Conservation (phyloP, 2,888 invertebrate species). For the Metopia argyrocephala region DNA sequence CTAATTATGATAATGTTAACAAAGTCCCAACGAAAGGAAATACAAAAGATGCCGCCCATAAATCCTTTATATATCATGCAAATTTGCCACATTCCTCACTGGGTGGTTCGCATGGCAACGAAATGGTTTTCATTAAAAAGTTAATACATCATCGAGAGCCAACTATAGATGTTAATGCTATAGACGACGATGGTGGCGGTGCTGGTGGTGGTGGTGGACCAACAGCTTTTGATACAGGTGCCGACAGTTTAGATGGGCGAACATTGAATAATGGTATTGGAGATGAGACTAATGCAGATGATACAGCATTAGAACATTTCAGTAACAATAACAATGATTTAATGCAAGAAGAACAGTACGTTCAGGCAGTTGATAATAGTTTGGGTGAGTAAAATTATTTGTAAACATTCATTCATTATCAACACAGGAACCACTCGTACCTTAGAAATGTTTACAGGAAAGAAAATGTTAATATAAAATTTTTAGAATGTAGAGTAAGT, state of each 20-base stretch:
- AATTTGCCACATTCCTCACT: conserved; percentile 49
- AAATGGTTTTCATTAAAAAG: conserved; percentile 58
- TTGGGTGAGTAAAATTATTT: conserved; percentile 68
- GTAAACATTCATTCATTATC: background rate
- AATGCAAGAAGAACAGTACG: conserved; percentile 72
- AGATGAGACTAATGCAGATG: conserved; percentile 61
- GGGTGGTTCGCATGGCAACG: conserved; percentile 51
- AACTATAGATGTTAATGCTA: conserved; percentile 74
- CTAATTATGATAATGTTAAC: conserved; percentile 30
- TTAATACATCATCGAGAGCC: conserved; percentile 71
- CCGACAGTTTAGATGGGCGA: conserved; percentile 31
- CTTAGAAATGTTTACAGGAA: too few species aligned
- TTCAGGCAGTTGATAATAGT: conserved; percentile 70
- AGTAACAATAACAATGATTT: conserved; percentile 67
- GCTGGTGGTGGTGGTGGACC: conserved; percentile 57
- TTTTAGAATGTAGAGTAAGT: too few species aligned
- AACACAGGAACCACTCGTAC: too few species aligned
- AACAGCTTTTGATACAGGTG: background rate
- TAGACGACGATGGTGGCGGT: conserved; percentile 71
- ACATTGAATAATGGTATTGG: conserved; percentile 15
- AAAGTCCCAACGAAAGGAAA: conserved; percentile 37
- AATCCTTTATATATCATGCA: conserved; percentile 29
- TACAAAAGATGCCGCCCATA: conserved; percentile 49
- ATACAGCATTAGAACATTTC: conserved; percentile 67
- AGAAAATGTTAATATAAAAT: too few species aligned